A percentile compares a stretch with the other conserved stretches of the same genome.
Evolutionary conservation across 2,888 invertebrate genomes (phyloP).

Genomic region (Oeneis ivallda): DNA sequence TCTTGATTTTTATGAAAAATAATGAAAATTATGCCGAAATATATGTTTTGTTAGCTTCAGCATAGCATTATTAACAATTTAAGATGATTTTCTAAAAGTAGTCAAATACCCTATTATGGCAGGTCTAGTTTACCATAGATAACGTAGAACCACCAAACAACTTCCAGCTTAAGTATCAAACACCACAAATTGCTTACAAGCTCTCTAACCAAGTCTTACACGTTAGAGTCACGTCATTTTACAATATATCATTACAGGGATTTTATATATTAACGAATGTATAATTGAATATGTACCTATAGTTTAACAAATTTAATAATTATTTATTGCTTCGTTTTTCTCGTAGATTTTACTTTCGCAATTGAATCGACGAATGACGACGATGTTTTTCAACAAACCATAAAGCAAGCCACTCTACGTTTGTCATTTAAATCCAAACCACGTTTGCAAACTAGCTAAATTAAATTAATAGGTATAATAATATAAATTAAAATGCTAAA

Average conservation of each 20-base stretch:
- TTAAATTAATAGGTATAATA: constrained; percentile 8
- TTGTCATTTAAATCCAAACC: constrained; percentile 6
- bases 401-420: constrained; percentile 15
- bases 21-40: too few species aligned
- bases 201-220: constrained; percentile 39
- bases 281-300: constrained; percentile 73
- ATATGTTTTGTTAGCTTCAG: too few species aligned
- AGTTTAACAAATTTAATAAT: constrained; percentile 66
- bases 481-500: constrained; percentile 30
- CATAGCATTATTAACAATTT: too few species aligned
- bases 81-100: too few species aligned
- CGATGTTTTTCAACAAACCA: constrained; percentile 33
- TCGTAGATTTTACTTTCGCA: constrained; percentile 51
- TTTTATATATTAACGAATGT: constrained; percentile 79
- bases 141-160: too few species aligned
- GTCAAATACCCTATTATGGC: too few species aligned
- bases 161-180: too few species aligned
- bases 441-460: constrained; percentile 28
- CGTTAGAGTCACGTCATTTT: constrained; percentile 71
- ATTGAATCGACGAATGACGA: constrained; percentile 35
- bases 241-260: constrained; percentile 82
- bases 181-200: too few species aligned
- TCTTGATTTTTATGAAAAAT: too few species aligned
- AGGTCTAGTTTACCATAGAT: too few species aligned
- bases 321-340: constrained; percentile 63